Evolutionary conservation across 2,113 vertebrate genomes (phyloP), one percentile per base, ranked within the genome.

Genomic region (Triplophysa dalaica): DNA sequence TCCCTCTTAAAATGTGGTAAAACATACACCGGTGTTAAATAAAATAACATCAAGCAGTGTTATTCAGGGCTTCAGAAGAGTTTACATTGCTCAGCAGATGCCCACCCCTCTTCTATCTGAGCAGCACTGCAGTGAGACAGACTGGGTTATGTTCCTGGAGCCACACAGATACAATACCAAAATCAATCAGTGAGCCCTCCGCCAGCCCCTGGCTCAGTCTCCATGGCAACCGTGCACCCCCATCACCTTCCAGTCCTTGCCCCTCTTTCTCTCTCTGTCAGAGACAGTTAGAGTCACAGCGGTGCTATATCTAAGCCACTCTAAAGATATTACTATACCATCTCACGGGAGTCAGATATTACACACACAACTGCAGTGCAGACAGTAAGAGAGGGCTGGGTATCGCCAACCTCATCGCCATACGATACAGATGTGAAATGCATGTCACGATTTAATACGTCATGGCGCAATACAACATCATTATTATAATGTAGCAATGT

Each of bases 221-320:
- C 84, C 84, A 83, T 85, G 48, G 84, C 78, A 85, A 85, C 84
- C 38, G 38, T 29, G 58, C 84, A 74, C 43, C 48, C 48, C 63
- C 22, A 29, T 26, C 63, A 52, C 61, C 56, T 62, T 54, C 11
- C 22, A 29, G 21, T 52, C 26, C 66, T 62, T 48, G 16, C 65
- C 22, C 4, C 43, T 12, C 43, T 12, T 41, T 38, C 56, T 68
- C 56, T 62, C 50, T 43, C 45, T 63, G 54, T 63, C 48, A 48
- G 29, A 68, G 62, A 63, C n/a, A 21, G 63, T 54, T 17, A 72
- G 75, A 62, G 16, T 26, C 21, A 62, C 61, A 56, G n/a, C 12
- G 17, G n/a, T 43, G 60, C 50, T 70, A 29, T 33, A 75, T 75
- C 63, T 52, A 45, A 62, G 12, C 6, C 58, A 16, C 8, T 72